Evolutionary conservation across 1,140 invertebrate species (phyloP), one percentile per base, ranked within the genome.

Genomic region (Drosophila ercepeae): DNA sequence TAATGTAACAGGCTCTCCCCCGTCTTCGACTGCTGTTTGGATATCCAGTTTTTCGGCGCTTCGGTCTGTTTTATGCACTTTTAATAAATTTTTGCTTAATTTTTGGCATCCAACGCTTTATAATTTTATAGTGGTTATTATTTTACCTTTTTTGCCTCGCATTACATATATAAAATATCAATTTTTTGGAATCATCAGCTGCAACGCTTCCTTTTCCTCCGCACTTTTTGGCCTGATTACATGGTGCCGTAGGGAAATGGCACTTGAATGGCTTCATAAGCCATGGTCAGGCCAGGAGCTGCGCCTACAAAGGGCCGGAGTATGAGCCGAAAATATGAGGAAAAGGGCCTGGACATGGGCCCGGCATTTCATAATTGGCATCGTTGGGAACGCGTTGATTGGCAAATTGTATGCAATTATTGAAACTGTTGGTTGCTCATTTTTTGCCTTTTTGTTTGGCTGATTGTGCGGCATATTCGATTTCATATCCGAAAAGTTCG

Each of bases 331-430:
- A 27, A 36, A 14, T 36, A 39, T 39, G 13, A 27, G 51, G 34
- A 53, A 14, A 53, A 14, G 36, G 36, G 36, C 41, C 32, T 53
- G 51, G 39, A 21, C 39, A 45, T 60, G 63, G 44, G 55, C 39
- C 57, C 52, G 41, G 60, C 54, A 68, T 61, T 68, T 76, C 63
- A 74, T 84, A 88, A 84, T 86, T 84, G 82, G 68, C 68, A 86
- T 86, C 58, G 75, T 88, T 86, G 77, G 63, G 48, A 75, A 86
- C 81, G 81, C 81, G 81, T 86, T 86, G 82, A 86, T 86, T 86
- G 82, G 82, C 82, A 86, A 86, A 86, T 86, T 86, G 81, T 86
- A 86, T 86, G 82, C 61, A 86, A 86, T 86, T 86, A 86, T 88
- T 65, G 68, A 63, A 86, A 74, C 54, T 42, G 78, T 49, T 45